These are phyloP conservation scores for Platygyra sinensis DNA, from an alignment of 64 coral and sea anemone species.

Conservation along the genomic window DNA sequence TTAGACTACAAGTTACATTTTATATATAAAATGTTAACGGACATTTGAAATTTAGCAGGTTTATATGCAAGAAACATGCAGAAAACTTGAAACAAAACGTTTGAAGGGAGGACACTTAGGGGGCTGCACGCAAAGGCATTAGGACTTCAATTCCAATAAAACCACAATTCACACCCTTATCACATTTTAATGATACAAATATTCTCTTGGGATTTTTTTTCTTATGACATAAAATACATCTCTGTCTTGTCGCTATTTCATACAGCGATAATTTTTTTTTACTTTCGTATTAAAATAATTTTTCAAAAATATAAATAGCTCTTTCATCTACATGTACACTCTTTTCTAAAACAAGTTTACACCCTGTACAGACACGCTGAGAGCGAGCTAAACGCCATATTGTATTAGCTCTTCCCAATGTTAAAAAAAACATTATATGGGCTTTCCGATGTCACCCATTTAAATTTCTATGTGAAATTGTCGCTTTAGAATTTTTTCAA, in stretches of 20 bases:
- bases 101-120: too few relatives aligned
- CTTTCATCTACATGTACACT: background rate
- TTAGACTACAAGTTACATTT: too few relatives aligned
- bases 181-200: conserved; percentile 34
- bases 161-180: background rate
- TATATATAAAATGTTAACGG: too few relatives aligned
- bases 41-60: too few relatives aligned
- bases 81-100: too few relatives aligned
- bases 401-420: background rate
- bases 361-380: conserved; percentile 20
- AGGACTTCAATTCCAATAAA: background rate
- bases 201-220: background rate
- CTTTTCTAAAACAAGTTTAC: background rate
- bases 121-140: background rate
- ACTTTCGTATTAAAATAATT: conserved; percentile 47
- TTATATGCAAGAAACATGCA: too few relatives aligned
- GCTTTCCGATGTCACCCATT: background rate
- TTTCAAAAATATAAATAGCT: conserved; percentile 40
- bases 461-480: conserved; percentile 3
- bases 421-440: background rate
- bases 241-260: conserved; percentile 18
- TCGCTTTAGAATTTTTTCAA: background rate
- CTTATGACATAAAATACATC: conserved; percentile 41
- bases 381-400: background rate
- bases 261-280: conserved; percentile 1